phyloP scores from a whole-genome alignment of 2,113 vertebrate species.

The Reinhardtius hippoglossoides region DNA sequence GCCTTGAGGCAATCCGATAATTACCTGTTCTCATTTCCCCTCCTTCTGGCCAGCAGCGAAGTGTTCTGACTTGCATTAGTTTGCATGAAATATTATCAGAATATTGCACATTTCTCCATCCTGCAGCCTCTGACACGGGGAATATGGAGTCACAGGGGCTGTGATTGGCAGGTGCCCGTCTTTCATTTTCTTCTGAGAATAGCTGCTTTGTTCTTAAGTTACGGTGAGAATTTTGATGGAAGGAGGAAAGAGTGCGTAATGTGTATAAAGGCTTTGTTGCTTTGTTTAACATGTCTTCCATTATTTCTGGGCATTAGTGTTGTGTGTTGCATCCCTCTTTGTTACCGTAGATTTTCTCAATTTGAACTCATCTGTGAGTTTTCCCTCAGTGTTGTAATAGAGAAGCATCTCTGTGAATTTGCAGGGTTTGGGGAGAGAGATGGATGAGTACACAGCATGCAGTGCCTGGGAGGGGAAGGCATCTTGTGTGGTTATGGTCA shows the following conservation, averaged over 20 bases:
- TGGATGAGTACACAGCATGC: constrained; percentile 8
- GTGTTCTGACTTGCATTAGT: constrained; percentile 84
- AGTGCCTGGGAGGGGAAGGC: constrained; percentile 39
- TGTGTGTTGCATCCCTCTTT: constrained; percentile 58
- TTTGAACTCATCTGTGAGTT: constrained; percentile 55
- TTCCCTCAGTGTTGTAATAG: constrained; percentile 26
- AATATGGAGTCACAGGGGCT: constrained; percentile 68
- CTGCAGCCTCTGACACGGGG: constrained; percentile 74
- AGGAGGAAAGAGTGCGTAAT: constrained; percentile 59
- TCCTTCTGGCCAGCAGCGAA: constrained; percentile 82
- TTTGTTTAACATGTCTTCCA: constrained; percentile 75
- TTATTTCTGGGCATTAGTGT: constrained; percentile 69
- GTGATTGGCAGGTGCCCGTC: constrained; percentile 84
- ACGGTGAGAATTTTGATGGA: constrained; percentile 69
- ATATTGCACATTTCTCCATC: constrained; percentile 84
- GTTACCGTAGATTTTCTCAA: constrained; percentile 61
- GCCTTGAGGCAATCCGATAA: constrained; percentile 84
- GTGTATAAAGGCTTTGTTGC: constrained; percentile 71
- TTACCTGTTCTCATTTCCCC: constrained; percentile 85
- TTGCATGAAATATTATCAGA: constrained; percentile 87
- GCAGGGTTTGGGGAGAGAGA: constrained; percentile 29
- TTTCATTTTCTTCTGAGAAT: constrained; percentile 75
- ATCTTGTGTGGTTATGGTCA: constrained; percentile 42
- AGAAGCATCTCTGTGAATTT: constrained; percentile 38
- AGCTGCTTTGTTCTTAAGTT: constrained; percentile 75